These are phyloP conservation scores for Onychomys arenicola DNA, from an alignment of 2,797 vertebrate genomes.

Conservation along the genomic window DNA sequence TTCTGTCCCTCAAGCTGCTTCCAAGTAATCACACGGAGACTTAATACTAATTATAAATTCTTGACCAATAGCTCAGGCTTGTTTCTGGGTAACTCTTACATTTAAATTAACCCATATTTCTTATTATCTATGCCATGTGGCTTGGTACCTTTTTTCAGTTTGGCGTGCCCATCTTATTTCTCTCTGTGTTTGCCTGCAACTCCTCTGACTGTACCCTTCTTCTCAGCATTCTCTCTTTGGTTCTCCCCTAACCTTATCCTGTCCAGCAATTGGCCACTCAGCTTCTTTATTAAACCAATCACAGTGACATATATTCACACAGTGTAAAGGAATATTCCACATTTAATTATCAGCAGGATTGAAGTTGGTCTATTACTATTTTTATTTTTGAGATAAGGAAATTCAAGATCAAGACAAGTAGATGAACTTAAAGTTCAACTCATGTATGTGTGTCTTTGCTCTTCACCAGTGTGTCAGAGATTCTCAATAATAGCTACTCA, in stretches of 20 bases:
- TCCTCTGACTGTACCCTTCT: not conserved
- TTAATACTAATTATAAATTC: not conserved
- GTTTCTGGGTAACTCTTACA: not conserved
- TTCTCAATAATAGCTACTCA: not conserved
- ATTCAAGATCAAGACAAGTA: slow-evolving; percentile 16
- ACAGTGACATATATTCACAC: not conserved
- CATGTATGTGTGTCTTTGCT: not conserved
- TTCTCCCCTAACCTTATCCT: not conserved
- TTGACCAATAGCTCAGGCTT: not conserved
- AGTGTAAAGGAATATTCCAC: not conserved
- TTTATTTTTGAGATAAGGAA: slow-evolving; percentile 40
- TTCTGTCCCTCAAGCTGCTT: not conserved
- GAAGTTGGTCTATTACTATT: not conserved
- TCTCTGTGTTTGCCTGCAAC: not conserved
- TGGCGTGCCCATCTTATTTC: not conserved
- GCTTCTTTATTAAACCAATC: not conserved
- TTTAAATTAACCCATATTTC: not conserved
- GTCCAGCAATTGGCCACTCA: too few relatives aligned
- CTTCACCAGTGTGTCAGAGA: not conserved
- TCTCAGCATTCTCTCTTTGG: not conserved
- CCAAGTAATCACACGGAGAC: not conserved
- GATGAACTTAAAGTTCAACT: slow-evolving; percentile 29
- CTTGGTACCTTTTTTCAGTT: not conserved
- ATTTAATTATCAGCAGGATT: not conserved
- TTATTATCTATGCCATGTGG: not conserved